phyloP scores from a whole-genome alignment of 2,113 vertebrate genomes.

The Callipepla californica region DNA sequence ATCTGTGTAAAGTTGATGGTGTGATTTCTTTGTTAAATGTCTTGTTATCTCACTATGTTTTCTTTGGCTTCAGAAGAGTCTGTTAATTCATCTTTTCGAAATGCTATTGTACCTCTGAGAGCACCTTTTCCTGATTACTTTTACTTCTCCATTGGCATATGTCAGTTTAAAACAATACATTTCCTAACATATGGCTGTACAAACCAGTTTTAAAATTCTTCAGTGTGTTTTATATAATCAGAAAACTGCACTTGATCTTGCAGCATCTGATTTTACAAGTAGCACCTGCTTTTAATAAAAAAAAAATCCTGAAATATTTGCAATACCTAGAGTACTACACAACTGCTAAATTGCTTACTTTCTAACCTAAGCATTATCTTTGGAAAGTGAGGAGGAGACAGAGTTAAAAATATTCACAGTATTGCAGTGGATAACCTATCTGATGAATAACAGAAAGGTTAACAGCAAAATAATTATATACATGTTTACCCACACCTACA shows the following conservation, averaged over 20 bases:
- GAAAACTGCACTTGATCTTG: not conserved
- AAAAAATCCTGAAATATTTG: not conserved
- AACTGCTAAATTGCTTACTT: not conserved
- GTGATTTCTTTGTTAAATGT: not conserved
- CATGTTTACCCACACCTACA: not conserved
- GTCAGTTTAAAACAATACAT: not conserved
- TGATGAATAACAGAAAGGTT: not conserved
- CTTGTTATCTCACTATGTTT: not conserved
- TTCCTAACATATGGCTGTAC: not conserved
- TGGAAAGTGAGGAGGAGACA: not conserved
- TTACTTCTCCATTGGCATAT: not conserved
- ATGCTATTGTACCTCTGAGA: accelerated
- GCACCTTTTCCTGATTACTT: not conserved
- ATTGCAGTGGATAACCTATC: not conserved
- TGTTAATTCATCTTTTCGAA: not conserved
- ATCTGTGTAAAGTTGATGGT: not conserved
- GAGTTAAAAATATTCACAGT: not conserved
- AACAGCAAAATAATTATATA: conserved; percentile 8
- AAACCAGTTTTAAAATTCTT: not conserved
- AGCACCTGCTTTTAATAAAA: not conserved
- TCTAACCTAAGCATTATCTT: accelerated
- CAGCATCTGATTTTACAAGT: not conserved
- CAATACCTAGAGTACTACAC: not conserved
- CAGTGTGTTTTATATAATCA: not conserved
- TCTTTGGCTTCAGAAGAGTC: not conserved